Evolutionary conservation across 2,888 invertebrate genomes (phyloP).

Genomic region (Tillus elongatus): DNA sequence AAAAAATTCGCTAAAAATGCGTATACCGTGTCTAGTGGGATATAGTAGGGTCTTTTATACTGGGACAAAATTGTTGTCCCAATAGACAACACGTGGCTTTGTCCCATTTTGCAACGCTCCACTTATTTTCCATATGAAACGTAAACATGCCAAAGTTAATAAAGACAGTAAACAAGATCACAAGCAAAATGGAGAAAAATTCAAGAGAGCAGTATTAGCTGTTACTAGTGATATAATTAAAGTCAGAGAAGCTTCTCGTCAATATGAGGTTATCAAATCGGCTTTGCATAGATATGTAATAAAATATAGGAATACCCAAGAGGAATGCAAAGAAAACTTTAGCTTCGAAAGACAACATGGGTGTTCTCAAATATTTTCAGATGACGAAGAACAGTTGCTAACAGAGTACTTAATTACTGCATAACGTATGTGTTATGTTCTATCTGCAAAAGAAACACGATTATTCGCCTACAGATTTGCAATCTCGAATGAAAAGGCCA

Average conservation of each 20-base stretch:
- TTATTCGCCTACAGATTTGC: constrained; percentile 13
- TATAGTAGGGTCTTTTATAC: too few species aligned
- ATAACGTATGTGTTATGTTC: too few species aligned
- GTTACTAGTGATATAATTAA: constrained; percentile 3
- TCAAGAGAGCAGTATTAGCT: too few species aligned
- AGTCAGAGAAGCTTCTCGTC: not conserved
- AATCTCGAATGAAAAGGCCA: constrained; percentile 18
- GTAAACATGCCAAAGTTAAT: too few species aligned
- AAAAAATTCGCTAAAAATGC: too few species aligned
- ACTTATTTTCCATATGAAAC: too few species aligned
- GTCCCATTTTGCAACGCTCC: too few species aligned
- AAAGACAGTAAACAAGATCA: too few species aligned
- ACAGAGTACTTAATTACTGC: not conserved
- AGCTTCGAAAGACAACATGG: constrained; percentile 4
- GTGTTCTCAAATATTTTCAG: constrained; percentile 1
- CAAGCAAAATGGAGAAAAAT: too few species aligned
- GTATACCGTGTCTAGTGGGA: too few species aligned
- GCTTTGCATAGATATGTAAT: constrained; percentile 4
- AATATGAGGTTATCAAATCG: constrained; percentile 2
- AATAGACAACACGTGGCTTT: too few species aligned
- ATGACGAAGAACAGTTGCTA: constrained; percentile 3
- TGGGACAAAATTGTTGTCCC: too few species aligned
- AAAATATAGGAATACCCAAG: not conserved
- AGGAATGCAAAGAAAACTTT: constrained; percentile 1
- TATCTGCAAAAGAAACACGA: constrained; percentile 2